Conservation (phyloP, 64 coral and sea anemone species). For the Dendronephthya gigantea region DNA sequence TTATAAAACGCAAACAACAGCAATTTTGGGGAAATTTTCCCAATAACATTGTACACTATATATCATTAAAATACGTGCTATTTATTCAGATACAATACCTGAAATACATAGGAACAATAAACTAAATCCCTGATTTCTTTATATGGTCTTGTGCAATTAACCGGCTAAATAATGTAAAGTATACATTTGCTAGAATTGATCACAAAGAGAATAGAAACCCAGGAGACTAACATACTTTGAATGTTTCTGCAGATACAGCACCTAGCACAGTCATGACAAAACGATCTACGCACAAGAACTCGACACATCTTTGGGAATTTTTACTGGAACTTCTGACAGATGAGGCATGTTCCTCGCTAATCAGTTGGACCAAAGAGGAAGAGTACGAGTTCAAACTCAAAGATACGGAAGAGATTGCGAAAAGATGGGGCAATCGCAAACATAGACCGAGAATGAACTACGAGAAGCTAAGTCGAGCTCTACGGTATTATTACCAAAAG, state of each 20-base stretch:
- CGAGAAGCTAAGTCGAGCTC: constrained; percentile 10
- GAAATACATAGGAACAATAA: too few relatives aligned
- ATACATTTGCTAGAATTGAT: too few relatives aligned
- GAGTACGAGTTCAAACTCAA: constrained; percentile 16
- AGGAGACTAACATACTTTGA: background rate
- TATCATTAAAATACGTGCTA: too few relatives aligned
- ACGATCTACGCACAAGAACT: constrained; percentile 5
- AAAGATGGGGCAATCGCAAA: constrained; percentile 18
- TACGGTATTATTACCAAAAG: constrained; percentile 10
- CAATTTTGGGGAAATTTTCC: too few relatives aligned
- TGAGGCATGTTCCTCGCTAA: constrained; percentile 14
- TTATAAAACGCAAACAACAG: too few relatives aligned
- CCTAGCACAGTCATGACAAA: background rate
- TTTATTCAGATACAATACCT: too few relatives aligned
- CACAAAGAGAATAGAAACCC: too few relatives aligned
- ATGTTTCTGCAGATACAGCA: background rate
- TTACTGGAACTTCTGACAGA: constrained; percentile 18
- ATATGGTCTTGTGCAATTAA: too few relatives aligned
- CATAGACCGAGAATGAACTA: constrained; percentile 18
- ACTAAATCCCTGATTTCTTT: too few relatives aligned
- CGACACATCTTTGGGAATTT: constrained; percentile 19
- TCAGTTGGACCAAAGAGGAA: constrained; percentile 23
- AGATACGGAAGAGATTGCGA: constrained; percentile 21
- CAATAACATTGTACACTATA: too few relatives aligned
- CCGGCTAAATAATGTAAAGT: too few relatives aligned